Evolutionary conservation across 2,113 vertebrate genomes (phyloP), one percentile per base, ranked within the genome.

Genomic region (Ageneiosus marmoratus): DNA sequence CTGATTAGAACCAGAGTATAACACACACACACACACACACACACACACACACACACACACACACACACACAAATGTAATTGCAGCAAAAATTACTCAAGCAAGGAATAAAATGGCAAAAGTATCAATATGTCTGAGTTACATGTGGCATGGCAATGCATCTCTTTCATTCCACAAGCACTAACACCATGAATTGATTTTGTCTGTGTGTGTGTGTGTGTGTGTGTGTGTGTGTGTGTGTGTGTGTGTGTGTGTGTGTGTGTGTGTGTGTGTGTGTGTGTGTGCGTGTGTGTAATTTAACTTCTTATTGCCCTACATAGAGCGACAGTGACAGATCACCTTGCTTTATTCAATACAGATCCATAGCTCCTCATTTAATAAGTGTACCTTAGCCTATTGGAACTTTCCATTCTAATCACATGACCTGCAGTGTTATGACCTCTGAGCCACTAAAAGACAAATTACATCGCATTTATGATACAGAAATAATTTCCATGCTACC

Each of bases 391-490:
- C 92, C 92, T 92, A 91, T 92, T 81, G 84, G 60, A 37, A 41
- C 3, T 50, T 78, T 13, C 22, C 22, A 18, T 51, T 9, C 37
- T 27, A 4, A 83, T 89, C 93, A 93, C 73, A 86, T 93, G 93
- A 89, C 88, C 8, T 18, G 51, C 20, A 50, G 77, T 50, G 86
- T 90, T 91, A 90, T 86, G 82, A 86, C 86, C 83, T 62, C 6
- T 81, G 80, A 88, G 58, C 85, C 84, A 86, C 82, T 88, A 89
- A 91, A 91, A 92, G 91, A 89, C 91, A 91, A 93, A 93, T 93
- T 91, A 91, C 87, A 90, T 92, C 88, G 89, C 88, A 83, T 92
- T 93, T 93, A 93, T 93, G 90, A 93, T 90, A 92, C 93, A 92
- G 91, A 93, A 93, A 93, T 94, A 91, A 93, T 94, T 93, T 91